Evolutionary conservation across 2,113 vertebrate species (phyloP), one percentile per base, ranked within the genome.

Genomic region (Campylomormyrus numenius): DNA sequence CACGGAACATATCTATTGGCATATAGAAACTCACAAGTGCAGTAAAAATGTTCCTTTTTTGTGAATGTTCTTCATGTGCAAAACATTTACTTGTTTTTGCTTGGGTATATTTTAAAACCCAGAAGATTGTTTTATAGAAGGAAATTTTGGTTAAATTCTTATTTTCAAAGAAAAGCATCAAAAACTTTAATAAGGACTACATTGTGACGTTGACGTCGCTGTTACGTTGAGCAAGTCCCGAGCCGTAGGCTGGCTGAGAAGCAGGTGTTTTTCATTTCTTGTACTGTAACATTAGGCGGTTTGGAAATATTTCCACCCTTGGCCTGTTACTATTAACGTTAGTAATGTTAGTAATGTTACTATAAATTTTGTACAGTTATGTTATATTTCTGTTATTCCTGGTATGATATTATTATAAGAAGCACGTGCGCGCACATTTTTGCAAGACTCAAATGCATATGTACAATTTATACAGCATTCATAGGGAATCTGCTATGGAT

Each of bases 331-430:
- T 80, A 80, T 80, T 80, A 80, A 42, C 74, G 74, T 80, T 80
- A 80, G 31, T 80, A 80, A 80, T 80, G 74, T 42, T 42, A 80
- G 31, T 80, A 80, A 80, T 80, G 74, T 80, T 42, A 42, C 31
- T 80, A 80, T 80, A 80, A 80, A 80, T 80, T 70, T 39, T 80
- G 35, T 42, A 19, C 31, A 42, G 74, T 80, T 39, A 80, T 80
- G 74, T 80, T 80, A 80, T 39, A 80, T 80, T 80, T 80, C 35
- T 39, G 74, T 80, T 80, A 80, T 80, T 70, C n/a, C n/a, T 70
- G 62, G 62, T 70, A 70, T 70, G 62, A 31, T 27, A 10, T 70
- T 70, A 66, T 66, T 27, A 70, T 70, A 27, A 13, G 62, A 70
- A 70, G 62, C 62, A 27, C 10, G 27, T 11, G 62, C 62, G 10